Evolutionary conservation across 2,888 invertebrate genomes (phyloP).

Genomic region (Tipula helvola): DNA sequence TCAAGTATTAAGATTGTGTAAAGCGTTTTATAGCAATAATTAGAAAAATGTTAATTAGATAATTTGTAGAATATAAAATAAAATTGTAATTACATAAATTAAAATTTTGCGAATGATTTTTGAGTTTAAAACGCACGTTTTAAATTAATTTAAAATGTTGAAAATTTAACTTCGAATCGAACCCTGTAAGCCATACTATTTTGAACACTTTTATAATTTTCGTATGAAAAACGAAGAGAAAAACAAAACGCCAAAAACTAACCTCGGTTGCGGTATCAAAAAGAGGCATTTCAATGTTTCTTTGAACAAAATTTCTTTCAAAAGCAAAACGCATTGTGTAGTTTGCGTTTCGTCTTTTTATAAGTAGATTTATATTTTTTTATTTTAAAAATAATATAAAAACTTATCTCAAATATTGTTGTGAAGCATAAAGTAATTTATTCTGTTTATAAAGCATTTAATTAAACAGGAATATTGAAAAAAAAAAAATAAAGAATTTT

Average conservation of each 20-base stretch:
- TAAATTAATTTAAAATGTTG: too few species aligned
- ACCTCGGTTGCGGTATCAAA: not conserved
- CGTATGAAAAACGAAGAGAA: not conserved
- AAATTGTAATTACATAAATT: not conserved
- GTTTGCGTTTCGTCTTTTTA: not conserved
- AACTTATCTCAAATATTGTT: not conserved
- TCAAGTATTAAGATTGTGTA: slow-evolving; percentile 61
- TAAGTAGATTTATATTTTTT: not conserved
- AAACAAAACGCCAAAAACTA: not conserved
- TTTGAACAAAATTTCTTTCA: not conserved
- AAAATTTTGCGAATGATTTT: not conserved
- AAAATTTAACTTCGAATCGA: not conserved
- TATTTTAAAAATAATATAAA: not conserved
- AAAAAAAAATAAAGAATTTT: not conserved
- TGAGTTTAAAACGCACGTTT: not conserved
- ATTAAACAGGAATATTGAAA: not conserved
- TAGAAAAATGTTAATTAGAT: not conserved
- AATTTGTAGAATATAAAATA: not conserved
- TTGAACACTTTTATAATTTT: not conserved
- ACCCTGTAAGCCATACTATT: not conserved
- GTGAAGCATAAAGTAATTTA: not conserved
- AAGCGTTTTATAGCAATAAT: slow-evolving; percentile 63
- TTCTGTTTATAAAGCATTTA: not conserved
- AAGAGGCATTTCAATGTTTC: not conserved
- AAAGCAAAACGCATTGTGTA: not conserved